phyloP scores from a whole-genome alignment of 2,113 vertebrate genomes.

The Talpa occidentalis region DNA sequence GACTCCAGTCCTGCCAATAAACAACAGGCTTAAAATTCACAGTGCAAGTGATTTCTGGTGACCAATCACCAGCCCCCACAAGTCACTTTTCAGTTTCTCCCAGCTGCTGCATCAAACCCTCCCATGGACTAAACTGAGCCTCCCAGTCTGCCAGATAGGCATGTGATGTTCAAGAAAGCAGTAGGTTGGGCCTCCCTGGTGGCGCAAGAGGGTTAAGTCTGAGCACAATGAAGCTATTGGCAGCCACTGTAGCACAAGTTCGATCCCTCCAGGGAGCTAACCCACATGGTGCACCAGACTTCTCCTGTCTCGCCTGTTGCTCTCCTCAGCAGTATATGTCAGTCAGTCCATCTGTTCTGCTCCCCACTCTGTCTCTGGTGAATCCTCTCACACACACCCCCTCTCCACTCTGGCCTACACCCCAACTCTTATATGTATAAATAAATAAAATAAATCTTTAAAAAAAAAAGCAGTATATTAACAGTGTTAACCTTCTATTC shows the following conservation, averaged over 20 bases:
- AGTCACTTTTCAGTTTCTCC: background rate
- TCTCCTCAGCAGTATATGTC: too few species aligned
- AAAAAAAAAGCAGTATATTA: background rate
- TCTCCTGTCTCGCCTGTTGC: too few species aligned
- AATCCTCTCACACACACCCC: too few species aligned
- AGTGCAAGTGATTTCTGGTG: background rate
- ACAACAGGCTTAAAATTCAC: background rate
- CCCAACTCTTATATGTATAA: too few species aligned
- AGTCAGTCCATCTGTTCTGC: background rate
- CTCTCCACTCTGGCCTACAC: too few species aligned
- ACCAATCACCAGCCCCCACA: background rate
- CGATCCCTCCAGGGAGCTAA: too few species aligned
- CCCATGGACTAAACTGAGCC: background rate
- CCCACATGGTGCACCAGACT: too few species aligned
- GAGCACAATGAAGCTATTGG: too few species aligned
- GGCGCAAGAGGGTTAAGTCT: too few species aligned
- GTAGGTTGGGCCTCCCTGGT: background rate
- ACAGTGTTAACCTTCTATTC: background rate
- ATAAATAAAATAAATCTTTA: too few species aligned
- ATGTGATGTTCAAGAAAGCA: background rate
- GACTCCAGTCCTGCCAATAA: background rate
- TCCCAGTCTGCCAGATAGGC: background rate
- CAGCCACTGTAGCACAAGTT: too few species aligned
- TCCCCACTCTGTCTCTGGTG: too few species aligned
- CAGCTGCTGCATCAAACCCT: background rate